phyloP scores from a whole-genome alignment of 2,888 invertebrate species.

The Bhutanitis thaidina region DNA sequence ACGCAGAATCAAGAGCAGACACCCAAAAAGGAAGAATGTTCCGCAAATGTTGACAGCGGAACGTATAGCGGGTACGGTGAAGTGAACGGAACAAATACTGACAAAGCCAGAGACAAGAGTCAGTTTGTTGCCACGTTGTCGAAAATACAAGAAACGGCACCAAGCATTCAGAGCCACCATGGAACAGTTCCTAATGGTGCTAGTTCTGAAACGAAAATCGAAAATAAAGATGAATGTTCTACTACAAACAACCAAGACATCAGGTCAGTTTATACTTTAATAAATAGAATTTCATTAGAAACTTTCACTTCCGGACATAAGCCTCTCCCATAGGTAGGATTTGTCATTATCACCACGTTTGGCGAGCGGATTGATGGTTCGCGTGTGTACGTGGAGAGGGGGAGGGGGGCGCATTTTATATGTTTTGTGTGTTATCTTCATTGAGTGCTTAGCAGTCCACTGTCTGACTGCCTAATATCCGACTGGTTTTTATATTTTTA shows the following conservation, averaged over 20 bases:
- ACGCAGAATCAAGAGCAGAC: conserved; percentile 38
- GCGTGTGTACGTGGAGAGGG: too few species aligned
- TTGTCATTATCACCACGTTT: too few species aligned
- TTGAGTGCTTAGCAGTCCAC: too few species aligned
- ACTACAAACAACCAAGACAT: conserved; percentile 60
- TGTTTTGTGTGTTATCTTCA: too few species aligned
- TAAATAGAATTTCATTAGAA: too few species aligned
- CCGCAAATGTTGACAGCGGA: conserved; percentile 70
- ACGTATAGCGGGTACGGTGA: conserved; percentile 70
- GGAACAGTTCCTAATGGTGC: conserved; percentile 70
- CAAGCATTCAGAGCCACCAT: conserved; percentile 59
- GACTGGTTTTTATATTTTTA: too few species aligned
- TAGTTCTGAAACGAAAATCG: conserved; percentile 43
- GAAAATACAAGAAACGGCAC: conserved; percentile 82
- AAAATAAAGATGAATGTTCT: conserved; percentile 49
- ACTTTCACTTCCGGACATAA: too few species aligned
- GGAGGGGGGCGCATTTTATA: too few species aligned
- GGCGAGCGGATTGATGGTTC: too few species aligned
- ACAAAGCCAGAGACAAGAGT: conserved; percentile 62
- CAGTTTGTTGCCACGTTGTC: conserved; percentile 81
- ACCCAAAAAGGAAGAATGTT: conserved; percentile 69
- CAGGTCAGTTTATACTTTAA: conserved; percentile 45
- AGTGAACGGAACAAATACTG: conserved; percentile 59
- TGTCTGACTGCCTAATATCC: too few species aligned
- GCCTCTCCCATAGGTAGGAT: too few species aligned